Conservation (phyloP, 2,888 invertebrate genomes). For the Eulithis prunata region DNA sequence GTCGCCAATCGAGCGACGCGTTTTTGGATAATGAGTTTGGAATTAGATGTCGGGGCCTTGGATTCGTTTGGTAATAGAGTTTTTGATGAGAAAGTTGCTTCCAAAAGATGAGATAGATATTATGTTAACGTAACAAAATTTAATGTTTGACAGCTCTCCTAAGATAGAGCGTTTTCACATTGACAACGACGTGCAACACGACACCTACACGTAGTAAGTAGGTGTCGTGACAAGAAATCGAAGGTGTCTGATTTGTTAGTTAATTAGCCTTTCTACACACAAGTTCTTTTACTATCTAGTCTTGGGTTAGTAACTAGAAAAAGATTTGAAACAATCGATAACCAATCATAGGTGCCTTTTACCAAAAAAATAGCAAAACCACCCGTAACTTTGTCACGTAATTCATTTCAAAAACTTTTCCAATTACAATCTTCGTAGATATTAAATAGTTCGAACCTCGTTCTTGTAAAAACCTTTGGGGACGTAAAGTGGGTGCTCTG, state of each 20-base stretch:
- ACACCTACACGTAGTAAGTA: no score
- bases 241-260: no score
- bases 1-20: conserved; percentile 5
- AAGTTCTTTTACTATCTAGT: no score
- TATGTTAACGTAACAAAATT: no score
- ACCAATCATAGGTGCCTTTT: neutral
- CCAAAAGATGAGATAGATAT: neutral
- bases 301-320: no score
- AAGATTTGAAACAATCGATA: neutral
- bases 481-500: conserved; percentile 5
- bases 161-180: no score
- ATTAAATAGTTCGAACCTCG: conserved; percentile 17
- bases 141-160: no score
- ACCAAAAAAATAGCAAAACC: conserved; percentile 2
- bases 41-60: conserved; percentile 15
- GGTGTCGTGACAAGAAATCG: no score
- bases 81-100: neutral
- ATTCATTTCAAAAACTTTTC: conserved; percentile 25
- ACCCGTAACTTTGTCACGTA: conserved; percentile 17
- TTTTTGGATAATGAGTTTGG: conserved; percentile 21
- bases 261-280: no score
- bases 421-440: conserved; percentile 25
- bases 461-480: conserved; percentile 7
- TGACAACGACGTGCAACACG: no score
- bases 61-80: conserved; percentile 23